Evolutionary conservation across 30 jellyfish, hydroid and myxozoan genomes (phyloP).

Genomic region (Cassiopea xamachana): DNA sequence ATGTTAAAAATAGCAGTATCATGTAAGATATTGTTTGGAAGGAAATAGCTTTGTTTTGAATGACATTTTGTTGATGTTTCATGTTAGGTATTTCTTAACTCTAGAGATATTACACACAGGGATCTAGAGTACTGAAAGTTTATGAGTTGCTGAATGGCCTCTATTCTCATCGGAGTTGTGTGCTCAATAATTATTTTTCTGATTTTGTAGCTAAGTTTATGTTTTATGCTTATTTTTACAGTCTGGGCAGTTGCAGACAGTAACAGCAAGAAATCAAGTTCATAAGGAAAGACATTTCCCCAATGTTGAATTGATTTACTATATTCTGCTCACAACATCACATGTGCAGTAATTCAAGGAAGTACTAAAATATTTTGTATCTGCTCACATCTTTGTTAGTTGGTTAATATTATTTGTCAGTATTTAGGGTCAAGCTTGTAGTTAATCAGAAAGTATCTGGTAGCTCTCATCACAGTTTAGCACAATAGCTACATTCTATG

Average conservation of each 20-base stretch:
- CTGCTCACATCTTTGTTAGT: background rate
- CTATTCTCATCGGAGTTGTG: too few species aligned
- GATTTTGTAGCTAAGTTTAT: too few species aligned
- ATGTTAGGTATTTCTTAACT: too few species aligned
- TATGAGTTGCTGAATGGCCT: too few species aligned
- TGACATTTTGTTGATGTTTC: too few species aligned
- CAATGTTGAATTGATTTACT: background rate
- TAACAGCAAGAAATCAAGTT: background rate
- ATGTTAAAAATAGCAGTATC: too few species aligned
- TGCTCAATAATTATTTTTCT: too few species aligned
- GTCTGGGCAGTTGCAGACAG: slow-evolving; percentile 63
- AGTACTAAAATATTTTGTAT: background rate
- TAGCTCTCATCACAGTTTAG: background rate
- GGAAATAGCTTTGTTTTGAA: too few species aligned
- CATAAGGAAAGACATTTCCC: background rate
- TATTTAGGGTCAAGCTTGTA: background rate
- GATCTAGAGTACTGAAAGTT: too few species aligned
- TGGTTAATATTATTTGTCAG: background rate
- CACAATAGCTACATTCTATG: too few species aligned
- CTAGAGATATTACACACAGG: too few species aligned
- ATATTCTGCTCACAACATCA: background rate
- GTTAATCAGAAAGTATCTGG: background rate
- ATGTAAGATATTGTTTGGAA: too few species aligned
- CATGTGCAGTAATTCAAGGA: background rate
- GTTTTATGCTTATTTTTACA: background rate